Conservation (phyloP, 1,140 invertebrate species). For the Tetragonula clypearis region DNA sequence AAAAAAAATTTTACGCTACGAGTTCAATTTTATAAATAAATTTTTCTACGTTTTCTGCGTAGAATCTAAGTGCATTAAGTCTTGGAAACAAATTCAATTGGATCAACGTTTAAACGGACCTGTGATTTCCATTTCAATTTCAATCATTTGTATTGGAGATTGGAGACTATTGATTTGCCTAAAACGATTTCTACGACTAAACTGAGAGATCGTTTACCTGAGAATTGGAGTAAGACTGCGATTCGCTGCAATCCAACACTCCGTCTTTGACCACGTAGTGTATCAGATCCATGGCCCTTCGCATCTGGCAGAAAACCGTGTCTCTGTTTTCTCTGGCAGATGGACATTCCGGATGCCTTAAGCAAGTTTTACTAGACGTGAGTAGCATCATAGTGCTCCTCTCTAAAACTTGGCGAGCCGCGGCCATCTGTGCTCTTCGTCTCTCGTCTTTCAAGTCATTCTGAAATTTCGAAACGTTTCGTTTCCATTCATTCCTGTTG, state of each 20-base stretch:
- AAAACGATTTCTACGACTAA: background rate
- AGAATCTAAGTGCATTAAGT: too few relatives aligned
- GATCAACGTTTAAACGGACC: too few relatives aligned
- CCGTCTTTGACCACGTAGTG: constrained; percentile 98
- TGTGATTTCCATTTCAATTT: too few relatives aligned
- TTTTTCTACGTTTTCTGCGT: background rate
- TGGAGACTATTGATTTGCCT: too few relatives aligned
- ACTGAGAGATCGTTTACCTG: constrained; percentile 67
- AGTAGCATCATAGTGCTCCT: constrained; percentile 98
- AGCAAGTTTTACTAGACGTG: constrained; percentile 97
- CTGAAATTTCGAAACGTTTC: constrained; percentile 75
- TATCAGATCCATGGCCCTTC: constrained; percentile 97
- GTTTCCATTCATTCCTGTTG: background rate
- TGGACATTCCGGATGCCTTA: constrained; percentile 96
- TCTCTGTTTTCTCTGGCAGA: constrained; percentile 97
- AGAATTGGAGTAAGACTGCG: constrained; percentile 79
- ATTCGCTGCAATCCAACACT: constrained; percentile 85
- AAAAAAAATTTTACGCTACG: background rate
- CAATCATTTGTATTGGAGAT: too few relatives aligned
- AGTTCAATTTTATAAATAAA: background rate
- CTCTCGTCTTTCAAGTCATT: constrained; percentile 97
- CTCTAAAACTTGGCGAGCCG: constrained; percentile 96
- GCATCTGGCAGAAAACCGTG: constrained; percentile 98
- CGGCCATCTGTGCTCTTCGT: constrained; percentile 96
- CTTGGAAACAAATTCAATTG: too few relatives aligned